These are phyloP conservation scores for Epinephelus cyanopodus DNA, from an alignment of 2,113 vertebrate species.

Conservation along the genomic window DNA sequence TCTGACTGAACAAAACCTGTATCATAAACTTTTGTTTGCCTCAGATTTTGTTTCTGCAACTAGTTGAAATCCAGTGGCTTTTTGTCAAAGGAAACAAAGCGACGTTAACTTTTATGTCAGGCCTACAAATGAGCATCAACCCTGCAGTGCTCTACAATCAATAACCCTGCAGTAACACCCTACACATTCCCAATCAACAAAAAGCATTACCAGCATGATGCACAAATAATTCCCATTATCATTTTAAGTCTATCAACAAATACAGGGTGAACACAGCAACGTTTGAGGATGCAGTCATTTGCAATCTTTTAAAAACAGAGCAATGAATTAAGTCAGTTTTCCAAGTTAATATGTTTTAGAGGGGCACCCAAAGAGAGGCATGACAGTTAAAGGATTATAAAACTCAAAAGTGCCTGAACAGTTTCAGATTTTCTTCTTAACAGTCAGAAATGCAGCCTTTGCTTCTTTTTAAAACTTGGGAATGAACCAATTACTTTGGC, in stretches of 20 bases:
- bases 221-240: neutral
- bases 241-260: too few relatives aligned
- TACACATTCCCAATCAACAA: neutral
- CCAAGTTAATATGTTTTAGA: neutral
- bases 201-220: neutral
- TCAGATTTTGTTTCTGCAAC: too few relatives aligned
- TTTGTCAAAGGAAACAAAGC: too few relatives aligned
- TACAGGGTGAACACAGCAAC: too few relatives aligned
- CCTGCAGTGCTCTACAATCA: too few relatives aligned
- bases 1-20: too few relatives aligned
- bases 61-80: too few relatives aligned
- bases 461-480: conserved; percentile 29
- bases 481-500: conserved; percentile 43
- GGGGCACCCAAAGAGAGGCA: neutral
- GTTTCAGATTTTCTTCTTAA: neutral
- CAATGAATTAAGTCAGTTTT: neutral
- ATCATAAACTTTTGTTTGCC: too few relatives aligned
- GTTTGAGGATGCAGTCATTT: too few relatives aligned
- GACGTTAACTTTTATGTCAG: too few relatives aligned
- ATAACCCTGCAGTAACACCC: neutral
- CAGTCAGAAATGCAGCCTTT: neutral
- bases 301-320: neutral
- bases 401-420: neutral
- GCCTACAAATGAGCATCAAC: too few relatives aligned
- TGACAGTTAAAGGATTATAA: neutral